Evolutionary conservation across 2,113 vertebrate genomes (phyloP), one percentile per base, ranked within the genome.

Genomic region (Tachuris rubrigastra): DNA sequence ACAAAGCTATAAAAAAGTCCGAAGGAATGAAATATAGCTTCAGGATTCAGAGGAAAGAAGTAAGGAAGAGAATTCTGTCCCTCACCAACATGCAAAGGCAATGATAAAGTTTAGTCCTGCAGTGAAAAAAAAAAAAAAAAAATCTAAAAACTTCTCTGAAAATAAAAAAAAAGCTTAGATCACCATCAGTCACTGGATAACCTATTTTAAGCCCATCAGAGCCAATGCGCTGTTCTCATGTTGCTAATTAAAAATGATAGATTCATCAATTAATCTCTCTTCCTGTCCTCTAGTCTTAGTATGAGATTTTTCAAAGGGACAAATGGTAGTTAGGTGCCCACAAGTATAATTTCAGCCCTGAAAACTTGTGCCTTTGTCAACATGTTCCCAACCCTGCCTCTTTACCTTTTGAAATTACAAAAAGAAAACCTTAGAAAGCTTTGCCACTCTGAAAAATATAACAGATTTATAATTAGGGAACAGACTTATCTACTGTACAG

Each of bases 201-300:
- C 93, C 93, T 96, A 96, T 96, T 96, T 96, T 96, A 97, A 96
- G 92, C 68, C 76, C 92, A 94, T 87, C 68, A 68, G 85, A 93
- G 90, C 69, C 73, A 97, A 66, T 9, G 42, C 0, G 0, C 93
- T 94, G 90, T 76, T 90, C 95, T 95, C 83, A 75, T 94, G 94
- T 87, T 96, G 87, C 96, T 96, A 97, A 97, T 96, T 97, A 96
- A 96, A 97, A 96, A 94, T 96, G 93, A 95, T 94, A 95, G 83
- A 96, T 96, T 96, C 73, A 87, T 95, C 88, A 96, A 96, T 96
- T 96, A 96, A 95, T 95, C 90, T 96, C 76, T 75, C 10, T 52
- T 89, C 74, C 69, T 87, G 80, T 96, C 86, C 84, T 77, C 90
- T 69, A 73, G n/a, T 50, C 86, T 69, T 85, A 46, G 28, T 49